Percentiles rank a stretch among this genome's conserved stretches.
Conservation (phyloP, 2,113 vertebrate genomes). For the Callionymus lyra region DNA sequence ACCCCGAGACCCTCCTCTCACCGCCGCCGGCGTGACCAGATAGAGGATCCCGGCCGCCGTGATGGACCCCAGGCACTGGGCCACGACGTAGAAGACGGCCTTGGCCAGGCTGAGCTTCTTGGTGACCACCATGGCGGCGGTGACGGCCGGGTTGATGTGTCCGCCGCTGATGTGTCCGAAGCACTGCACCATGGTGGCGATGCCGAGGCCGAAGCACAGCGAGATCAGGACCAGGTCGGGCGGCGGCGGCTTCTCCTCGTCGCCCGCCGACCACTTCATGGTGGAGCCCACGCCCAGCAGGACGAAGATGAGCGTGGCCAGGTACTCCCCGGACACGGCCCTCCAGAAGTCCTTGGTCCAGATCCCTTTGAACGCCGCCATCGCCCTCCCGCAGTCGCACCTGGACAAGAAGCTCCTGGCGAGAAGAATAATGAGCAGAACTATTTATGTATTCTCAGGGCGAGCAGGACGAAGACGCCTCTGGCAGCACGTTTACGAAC, state of each 20-base stretch:
- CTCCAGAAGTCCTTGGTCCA: constrained; percentile 97
- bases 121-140: constrained; percentile 84
- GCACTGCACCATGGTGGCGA: constrained; percentile 94
- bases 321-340: constrained; percentile 83
- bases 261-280: constrained; percentile 76
- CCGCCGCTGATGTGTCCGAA: constrained; percentile 93
- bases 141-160: constrained; percentile 93
- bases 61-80: constrained; percentile 87
- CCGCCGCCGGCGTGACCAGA: constrained; percentile 75
- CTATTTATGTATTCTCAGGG: constrained; percentile 46
- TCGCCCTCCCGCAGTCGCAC: too few species aligned
- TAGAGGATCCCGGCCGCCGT: constrained; percentile 82
- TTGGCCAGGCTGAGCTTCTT: constrained; percentile 90
- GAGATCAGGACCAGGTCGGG: constrained; percentile 86
- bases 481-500: constrained; percentile 40
- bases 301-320: constrained; percentile 89
- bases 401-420: constrained; percentile 48
- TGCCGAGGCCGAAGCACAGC: constrained; percentile 91
- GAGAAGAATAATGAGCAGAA: constrained; percentile 44
- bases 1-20: constrained; percentile 79
- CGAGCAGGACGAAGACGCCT: constrained; percentile 27
- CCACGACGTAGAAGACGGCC: constrained; percentile 80
- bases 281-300: constrained; percentile 89
- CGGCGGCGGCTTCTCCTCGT: constrained; percentile 69
- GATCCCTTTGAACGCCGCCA: constrained; percentile 91